A percentile compares a stretch with the other conserved stretches of the same genome.
Evolutionary conservation across 2,113 vertebrate genomes (phyloP).

Genomic region (Nestor notabilis): DNA sequence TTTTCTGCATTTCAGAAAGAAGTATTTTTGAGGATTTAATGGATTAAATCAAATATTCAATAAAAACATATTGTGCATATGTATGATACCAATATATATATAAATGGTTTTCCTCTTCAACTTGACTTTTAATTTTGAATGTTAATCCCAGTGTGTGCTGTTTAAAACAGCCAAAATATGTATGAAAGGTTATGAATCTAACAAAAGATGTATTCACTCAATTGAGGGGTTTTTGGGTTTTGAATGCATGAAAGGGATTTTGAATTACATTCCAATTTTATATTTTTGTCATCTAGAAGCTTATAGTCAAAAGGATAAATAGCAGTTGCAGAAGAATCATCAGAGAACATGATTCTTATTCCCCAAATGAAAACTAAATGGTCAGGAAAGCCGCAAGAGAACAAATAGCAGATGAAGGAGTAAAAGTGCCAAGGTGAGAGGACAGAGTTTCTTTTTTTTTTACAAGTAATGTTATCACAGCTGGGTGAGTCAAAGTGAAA

Average conservation of each 20-base stretch:
- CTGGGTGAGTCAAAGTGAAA: not conserved
- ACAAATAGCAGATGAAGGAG: not conserved
- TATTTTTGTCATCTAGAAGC: not conserved
- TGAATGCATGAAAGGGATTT: not conserved
- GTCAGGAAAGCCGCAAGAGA: not conserved
- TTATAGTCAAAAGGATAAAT: not conserved
- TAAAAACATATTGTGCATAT: not conserved
- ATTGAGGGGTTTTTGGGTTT: not conserved
- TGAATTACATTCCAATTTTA: not conserved
- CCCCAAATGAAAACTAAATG: not conserved
- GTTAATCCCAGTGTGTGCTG: not conserved
- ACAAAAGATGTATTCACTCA: not conserved
- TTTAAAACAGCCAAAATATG: not conserved
- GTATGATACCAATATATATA: not conserved
- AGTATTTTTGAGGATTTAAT: not conserved
- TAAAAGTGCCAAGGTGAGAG: not conserved
- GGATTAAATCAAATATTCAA: not conserved
- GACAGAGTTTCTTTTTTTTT: not conserved
- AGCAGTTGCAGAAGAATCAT: not conserved
- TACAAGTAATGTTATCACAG: not conserved
- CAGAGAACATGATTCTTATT: not conserved
- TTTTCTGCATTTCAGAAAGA: not conserved
- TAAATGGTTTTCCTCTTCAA: not conserved
- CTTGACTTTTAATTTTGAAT: not conserved
- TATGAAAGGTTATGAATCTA: not conserved